phyloP scores from a whole-genome alignment of 2,113 vertebrate genomes.

The Shinisaurus crocodilurus region DNA sequence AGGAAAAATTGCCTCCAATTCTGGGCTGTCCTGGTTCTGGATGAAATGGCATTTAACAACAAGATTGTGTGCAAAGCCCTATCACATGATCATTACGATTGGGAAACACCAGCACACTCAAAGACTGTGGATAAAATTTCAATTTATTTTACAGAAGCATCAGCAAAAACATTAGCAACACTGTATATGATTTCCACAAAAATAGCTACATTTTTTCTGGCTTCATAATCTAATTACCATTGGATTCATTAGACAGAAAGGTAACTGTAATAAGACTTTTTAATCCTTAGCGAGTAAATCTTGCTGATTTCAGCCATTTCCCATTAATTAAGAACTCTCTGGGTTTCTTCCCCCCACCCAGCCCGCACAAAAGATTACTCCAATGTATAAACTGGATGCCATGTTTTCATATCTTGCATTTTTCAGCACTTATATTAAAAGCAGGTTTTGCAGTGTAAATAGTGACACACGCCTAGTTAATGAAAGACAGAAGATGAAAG shows the following conservation, averaged over 20 bases:
- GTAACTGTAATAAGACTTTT: not conserved
- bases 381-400: not conserved
- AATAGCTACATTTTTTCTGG: not conserved
- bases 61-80: not conserved
- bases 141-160: not conserved
- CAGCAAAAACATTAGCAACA: not conserved
- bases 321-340: not conserved
- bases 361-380: not conserved
- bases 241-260: not conserved
- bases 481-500: constrained; percentile 23
- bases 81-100: not conserved
- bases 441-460: constrained; percentile 16
- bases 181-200: not conserved
- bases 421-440: constrained; percentile 47
- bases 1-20: not conserved
- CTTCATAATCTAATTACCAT: not conserved
- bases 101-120: not conserved
- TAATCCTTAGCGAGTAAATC: not conserved
- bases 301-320: constrained; percentile 1
- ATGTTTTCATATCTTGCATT: not conserved
- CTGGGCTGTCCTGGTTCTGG: not conserved
- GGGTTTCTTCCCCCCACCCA: not conserved
- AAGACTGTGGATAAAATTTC: not conserved
- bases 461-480: constrained; percentile 21
- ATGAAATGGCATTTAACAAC: not conserved